These are phyloP conservation scores for Phyllostomus discolor DNA, from an alignment of 2,113 vertebrate species.

Conservation along the genomic window DNA sequence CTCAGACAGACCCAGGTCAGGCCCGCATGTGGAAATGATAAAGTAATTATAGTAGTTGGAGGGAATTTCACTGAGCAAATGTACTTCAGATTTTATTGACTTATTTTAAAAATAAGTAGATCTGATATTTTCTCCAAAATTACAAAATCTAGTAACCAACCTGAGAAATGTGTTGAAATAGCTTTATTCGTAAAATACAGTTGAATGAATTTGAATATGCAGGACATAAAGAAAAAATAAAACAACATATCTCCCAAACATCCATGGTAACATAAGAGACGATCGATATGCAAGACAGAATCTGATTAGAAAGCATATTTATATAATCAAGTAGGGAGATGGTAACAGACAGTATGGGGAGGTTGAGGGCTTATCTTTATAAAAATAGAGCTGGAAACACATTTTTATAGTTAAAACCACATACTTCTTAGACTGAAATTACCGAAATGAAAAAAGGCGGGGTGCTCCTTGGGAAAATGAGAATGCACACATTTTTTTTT, in stretches of 20 bases:
- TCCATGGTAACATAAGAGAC: not conserved
- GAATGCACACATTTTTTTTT: not conserved
- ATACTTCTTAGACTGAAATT: not conserved
- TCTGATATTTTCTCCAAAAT: not conserved
- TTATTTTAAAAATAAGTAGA: not conserved
- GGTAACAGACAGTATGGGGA: not conserved
- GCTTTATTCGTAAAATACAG: not conserved
- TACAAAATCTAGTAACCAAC: not conserved
- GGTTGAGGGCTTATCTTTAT: not conserved
- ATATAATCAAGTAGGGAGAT: not conserved
- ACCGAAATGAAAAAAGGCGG: not conserved
- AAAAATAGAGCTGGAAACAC: not conserved
- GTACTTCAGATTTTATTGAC: not conserved
- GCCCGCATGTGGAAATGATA: not conserved
- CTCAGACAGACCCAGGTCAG: accelerated
- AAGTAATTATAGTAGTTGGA: not conserved
- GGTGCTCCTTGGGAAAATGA: too few species aligned
- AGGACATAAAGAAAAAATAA: not conserved
- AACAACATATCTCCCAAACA: not conserved
- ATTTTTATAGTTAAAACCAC: not conserved
- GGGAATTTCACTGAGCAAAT: not conserved
- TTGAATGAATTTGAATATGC: not conserved
- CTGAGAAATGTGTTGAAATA: not conserved
- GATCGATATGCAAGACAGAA: not conserved
- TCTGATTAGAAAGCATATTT: not conserved